A percentile compares a stretch with the other conserved stretches of the same genome.
phyloP scores from a whole-genome alignment of 2,888 invertebrate species.

The Timandra comae region DNA sequence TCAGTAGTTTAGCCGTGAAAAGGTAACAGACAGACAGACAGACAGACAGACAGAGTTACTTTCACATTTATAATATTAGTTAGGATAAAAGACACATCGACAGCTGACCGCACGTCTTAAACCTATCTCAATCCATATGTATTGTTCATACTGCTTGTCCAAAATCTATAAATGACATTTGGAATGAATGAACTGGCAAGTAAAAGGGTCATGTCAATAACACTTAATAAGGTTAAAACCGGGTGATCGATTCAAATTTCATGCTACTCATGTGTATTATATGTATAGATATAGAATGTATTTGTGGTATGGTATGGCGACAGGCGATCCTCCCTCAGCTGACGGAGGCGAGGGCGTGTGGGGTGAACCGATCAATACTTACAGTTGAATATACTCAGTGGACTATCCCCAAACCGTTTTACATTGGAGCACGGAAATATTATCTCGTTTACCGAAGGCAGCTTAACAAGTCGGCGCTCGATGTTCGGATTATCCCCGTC shows the following conservation, averaged over 20 bases:
- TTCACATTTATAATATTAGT: no score
- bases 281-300: constrained; percentile 4
- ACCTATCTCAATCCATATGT: constrained; percentile 10
- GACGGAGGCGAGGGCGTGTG: constrained; percentile 1
- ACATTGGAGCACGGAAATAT: constrained; percentile 13
- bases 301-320: neutral
- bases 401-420: neutral
- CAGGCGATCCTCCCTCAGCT: neutral
- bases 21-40: no score
- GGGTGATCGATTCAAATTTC: constrained; percentile 4
- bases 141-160: neutral
- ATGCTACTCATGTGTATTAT: constrained; percentile 11
- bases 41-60: no score
- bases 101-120: constrained; percentile 31
- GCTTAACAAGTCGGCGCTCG: constrained; percentile 18
- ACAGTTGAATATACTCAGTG: neutral
- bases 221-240: constrained; percentile 12
- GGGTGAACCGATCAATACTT: constrained; percentile 4
- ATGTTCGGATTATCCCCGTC: constrained; percentile 26
- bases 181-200: no score
- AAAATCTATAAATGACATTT: neutral
- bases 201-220: constrained; percentile 9
- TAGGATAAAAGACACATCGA: constrained; percentile 34
- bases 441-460: constrained; percentile 8
- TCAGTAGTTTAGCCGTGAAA: no score